Conservation (phyloP, 1,140 invertebrate genomes). For the Aphelinus atriplicis region DNA sequence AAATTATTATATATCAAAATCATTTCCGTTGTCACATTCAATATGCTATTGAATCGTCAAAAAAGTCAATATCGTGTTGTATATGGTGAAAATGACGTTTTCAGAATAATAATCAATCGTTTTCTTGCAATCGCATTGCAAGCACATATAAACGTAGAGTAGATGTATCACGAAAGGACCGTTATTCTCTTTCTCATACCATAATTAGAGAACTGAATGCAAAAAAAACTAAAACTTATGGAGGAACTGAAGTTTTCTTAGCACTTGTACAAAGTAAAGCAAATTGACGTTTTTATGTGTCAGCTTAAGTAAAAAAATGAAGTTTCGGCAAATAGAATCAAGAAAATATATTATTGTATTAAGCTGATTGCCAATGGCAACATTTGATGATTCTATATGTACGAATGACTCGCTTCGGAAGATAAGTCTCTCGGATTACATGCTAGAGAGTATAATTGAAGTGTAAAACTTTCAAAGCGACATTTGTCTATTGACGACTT, state of each 20-base stretch:
- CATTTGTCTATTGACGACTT: slow-evolving; percentile 57
- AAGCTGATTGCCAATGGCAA: slow-evolving; percentile 39
- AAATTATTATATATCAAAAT: no score
- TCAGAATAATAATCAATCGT: background rate
- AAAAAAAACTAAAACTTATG: background rate
- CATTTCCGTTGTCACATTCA: no score
- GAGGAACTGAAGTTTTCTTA: background rate
- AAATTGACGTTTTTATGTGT: background rate
- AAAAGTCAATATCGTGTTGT: no score
- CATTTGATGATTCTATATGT: slow-evolving; percentile 35
- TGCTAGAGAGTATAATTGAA: no score
- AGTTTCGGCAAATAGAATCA: slow-evolving; percentile 1
- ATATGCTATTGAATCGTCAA: no score
- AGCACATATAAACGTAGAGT: slow-evolving; percentile 21
- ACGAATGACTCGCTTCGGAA: background rate
- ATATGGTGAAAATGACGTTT: no score
- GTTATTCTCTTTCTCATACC: slow-evolving; percentile 24
- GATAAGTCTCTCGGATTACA: no score
- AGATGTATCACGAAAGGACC: slow-evolving; percentile 22
- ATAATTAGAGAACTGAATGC: slow-evolving; percentile 9
- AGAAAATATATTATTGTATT: slow-evolving; percentile 34
- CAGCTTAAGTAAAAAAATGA: background rate
- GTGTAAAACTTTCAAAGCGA: slow-evolving; percentile 15
- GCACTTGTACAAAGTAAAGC: slow-evolving; percentile 30
- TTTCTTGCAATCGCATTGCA: slow-evolving; percentile 2